phyloP scores from a whole-genome alignment of 2,113 vertebrate genomes.

The Rana temporaria region DNA sequence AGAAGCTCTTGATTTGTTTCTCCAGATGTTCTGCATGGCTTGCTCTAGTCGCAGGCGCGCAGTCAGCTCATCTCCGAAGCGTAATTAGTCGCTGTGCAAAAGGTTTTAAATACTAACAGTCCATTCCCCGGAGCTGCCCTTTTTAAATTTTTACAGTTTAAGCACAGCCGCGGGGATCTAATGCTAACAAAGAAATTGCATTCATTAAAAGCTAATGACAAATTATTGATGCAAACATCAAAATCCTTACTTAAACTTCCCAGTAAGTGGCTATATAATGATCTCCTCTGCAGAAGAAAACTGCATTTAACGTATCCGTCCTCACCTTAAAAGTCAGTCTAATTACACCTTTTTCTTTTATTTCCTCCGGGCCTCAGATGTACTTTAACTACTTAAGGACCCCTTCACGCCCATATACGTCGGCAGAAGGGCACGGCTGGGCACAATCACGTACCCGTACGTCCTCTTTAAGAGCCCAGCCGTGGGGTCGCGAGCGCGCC shows the following conservation, averaged over 20 bases:
- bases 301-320: slow-evolving; percentile 12
- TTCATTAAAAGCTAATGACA: slow-evolving; percentile 57
- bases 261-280: slow-evolving; percentile 55
- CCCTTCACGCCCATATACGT: no score
- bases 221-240: slow-evolving; percentile 58
- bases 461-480: no score
- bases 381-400: no score
- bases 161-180: slow-evolving; percentile 50
- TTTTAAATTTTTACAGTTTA: slow-evolving; percentile 56
- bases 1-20: slow-evolving; percentile 24
- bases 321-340: slow-evolving; percentile 21
- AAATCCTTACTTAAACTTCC: slow-evolving; percentile 54
- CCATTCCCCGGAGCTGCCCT: slow-evolving; percentile 52
- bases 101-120: slow-evolving; percentile 44
- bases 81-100: slow-evolving; percentile 47
- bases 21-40: slow-evolving; percentile 54
- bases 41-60: slow-evolving; percentile 3
- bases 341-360: neutral
- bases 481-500: no score
- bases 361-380: neutral
- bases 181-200: slow-evolving; percentile 56
- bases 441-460: no score
- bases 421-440: no score
- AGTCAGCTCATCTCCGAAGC: slow-evolving; percentile 39
- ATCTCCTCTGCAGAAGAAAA: slow-evolving; percentile 25